Conservation (phyloP, 2,888 invertebrate species). For the Drosophila maculinotata region DNA sequence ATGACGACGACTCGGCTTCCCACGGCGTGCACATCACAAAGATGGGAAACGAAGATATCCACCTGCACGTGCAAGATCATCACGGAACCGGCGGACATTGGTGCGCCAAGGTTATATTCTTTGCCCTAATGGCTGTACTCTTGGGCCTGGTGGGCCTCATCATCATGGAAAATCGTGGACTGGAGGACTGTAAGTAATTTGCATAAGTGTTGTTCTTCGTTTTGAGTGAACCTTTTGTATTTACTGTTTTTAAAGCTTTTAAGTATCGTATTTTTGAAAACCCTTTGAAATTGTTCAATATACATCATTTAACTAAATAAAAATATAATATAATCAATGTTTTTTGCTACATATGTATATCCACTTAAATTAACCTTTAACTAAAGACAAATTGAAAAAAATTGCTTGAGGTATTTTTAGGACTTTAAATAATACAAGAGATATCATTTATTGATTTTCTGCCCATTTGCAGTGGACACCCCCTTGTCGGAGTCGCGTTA, state of each 20-base stretch:
- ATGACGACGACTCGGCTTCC: slow-evolving; percentile 84
- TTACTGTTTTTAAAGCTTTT: slow-evolving; percentile 3
- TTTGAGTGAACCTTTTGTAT: not conserved
- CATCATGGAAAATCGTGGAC: slow-evolving; percentile 91
- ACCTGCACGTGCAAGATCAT: slow-evolving; percentile 92
- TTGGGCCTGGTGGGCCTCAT: slow-evolving; percentile 91
- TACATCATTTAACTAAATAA: no score
- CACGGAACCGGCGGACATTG: slow-evolving; percentile 92
- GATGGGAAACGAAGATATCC: slow-evolving; percentile 89
- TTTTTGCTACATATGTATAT: no score
- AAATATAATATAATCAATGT: no score
- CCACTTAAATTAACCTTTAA: no score
- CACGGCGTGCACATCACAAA: slow-evolving; percentile 85
- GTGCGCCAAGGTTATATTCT: slow-evolving; percentile 94
- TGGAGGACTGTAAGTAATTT: slow-evolving; percentile 89
- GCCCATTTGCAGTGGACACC: slow-evolving; percentile 86
- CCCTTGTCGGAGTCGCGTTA: slow-evolving; percentile 89
- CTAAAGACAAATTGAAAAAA: no score
- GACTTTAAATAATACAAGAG: no score
- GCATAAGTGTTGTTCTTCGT: no score
- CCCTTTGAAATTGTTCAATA: no score
- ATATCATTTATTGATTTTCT: no score
- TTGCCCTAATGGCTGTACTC: slow-evolving; percentile 90
- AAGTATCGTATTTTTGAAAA: no score
- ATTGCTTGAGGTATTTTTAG: no score